Base-by-base conservation (phyloP, 2,113 vertebrate species). In the Phoxinus phoxinus region DNA sequence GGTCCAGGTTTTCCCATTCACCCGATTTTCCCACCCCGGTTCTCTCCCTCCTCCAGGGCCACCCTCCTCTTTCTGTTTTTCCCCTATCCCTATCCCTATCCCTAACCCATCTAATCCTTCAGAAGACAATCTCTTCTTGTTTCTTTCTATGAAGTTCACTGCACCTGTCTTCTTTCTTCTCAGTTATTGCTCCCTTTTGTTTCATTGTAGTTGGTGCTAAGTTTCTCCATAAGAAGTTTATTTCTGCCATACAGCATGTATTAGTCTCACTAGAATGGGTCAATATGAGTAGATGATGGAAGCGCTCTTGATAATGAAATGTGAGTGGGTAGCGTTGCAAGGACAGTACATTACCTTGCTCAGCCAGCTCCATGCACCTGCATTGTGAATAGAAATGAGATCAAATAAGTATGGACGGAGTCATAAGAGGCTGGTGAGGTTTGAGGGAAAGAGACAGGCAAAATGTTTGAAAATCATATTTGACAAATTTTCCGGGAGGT, bases 221-320 rank as follows among this genome's bases (percentile, higher is more conserved):
- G 9, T 69, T 75, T 85, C 48, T 81, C 73, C 71, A 44, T 82
- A 53, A 61, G 58, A 79, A 78, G 65, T 59, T 17, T 84, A 84
- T 82, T 85, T 51, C 30, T 81, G 51, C 75, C 81, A 74, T 63
- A 61, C 30, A 79, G 25, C 75, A 81, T 84, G 48, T 41, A 79
- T 79, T 81, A 35, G 30, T 67, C 51, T 73, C 21, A 61, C 73
- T 81, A 51, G 44, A 41, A 63, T n/a, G 41, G 78, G 84, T 83
- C 84, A 86, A 74, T 86, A 81, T 56, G n/a, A 59, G 46, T 46
- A 79, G 81, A 87, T 89, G 84, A 90, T 86, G 80, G 84, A 82
- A 32, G 32, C 32, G n/a, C 75, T 67, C 27, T 73, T 75, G 61
- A 56, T 87, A 71, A 89, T 84, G 77, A 87, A 86, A 89, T 84